Percentiles rank a stretch among this genome's conserved stretches.
Conservation (phyloP, 2,113 vertebrate species). For the Struthidea cinerea region DNA sequence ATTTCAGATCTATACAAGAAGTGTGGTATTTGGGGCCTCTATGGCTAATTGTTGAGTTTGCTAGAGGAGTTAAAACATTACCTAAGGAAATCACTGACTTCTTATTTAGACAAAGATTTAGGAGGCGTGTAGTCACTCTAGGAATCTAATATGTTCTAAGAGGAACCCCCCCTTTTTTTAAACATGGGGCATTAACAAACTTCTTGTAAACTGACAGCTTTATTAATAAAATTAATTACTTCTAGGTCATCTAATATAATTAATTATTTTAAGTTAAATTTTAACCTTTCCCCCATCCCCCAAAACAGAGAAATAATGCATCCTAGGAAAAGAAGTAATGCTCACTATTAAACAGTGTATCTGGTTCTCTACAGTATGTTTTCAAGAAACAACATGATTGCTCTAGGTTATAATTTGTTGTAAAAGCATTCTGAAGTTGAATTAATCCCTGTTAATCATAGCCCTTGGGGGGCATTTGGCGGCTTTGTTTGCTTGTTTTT, state of each 20-base stretch:
- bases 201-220: neutral
- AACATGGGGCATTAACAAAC: neutral
- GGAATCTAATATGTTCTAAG: neutral
- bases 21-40: neutral
- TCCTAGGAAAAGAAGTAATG: neutral
- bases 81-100: neutral
- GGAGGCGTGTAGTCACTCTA: neutral
- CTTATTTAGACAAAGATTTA: neutral
- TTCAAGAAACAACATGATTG: neutral
- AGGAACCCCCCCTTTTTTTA: rapidly evolving
- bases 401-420: neutral
- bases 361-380: neutral
- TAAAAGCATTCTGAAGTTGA: neutral
- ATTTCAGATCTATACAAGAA: neutral
- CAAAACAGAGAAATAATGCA: neutral
- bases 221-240: neutral
- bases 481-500: neutral
- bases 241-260: neutral
- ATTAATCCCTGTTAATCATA: neutral
- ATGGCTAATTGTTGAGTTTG: neutral
- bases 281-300: neutral
- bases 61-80: neutral
- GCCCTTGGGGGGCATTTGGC: neutral
- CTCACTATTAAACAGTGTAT: neutral
- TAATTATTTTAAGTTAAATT: neutral